Evolutionary conservation across 2,888 invertebrate species (phyloP), one percentile per base, ranked within the genome.

Genomic region (Hypomecis atomaria): DNA sequence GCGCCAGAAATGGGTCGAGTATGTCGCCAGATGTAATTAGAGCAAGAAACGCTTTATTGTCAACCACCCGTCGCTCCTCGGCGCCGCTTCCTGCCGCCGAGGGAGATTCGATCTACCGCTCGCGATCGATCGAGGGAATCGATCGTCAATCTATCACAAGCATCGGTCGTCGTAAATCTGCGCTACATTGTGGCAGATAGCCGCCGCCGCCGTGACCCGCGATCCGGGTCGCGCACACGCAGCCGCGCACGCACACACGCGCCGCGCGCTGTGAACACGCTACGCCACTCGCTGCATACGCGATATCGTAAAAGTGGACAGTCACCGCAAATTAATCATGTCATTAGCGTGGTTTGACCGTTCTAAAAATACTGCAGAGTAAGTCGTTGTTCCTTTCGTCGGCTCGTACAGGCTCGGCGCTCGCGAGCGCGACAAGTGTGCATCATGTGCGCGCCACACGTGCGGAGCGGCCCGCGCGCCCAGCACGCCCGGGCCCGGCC

Each of bases 1-100:
- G 23, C 3, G 67, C 45, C 66, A 74, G 74, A 81, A 82, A 80
- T 78, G 78, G 79, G 82, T 78, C 82, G 84, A 76, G 77, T 71
- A 74, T 77, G 83, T 79, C 81, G 81, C 77, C 77, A 77, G 73
- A 75, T 75, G 81, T 80, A 84, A 84, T 80, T 82, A 79, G 84
- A 81, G 74, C 84, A 83, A 84, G 83, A 75, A 83, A 80, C 82
- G 76, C 76, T 79, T 79, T 75, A 78, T 78, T 75, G 75, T 74
- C 69, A 65, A 69, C 65, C 69, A 63, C 61, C 65, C 70, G 71
- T 64, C 67, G 71, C 56, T 59, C 65, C 62, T 44, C 70, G 66
- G 68, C 65, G n/a, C 40, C 48, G 54, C 6, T 55, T 59, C 54
- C 48, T 59, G 55, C 11, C n/a, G 6, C 0, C 8, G 36, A 43